Evolutionary conservation across 1,140 invertebrate species (phyloP).

Genomic region (Elysia chlorotica): DNA sequence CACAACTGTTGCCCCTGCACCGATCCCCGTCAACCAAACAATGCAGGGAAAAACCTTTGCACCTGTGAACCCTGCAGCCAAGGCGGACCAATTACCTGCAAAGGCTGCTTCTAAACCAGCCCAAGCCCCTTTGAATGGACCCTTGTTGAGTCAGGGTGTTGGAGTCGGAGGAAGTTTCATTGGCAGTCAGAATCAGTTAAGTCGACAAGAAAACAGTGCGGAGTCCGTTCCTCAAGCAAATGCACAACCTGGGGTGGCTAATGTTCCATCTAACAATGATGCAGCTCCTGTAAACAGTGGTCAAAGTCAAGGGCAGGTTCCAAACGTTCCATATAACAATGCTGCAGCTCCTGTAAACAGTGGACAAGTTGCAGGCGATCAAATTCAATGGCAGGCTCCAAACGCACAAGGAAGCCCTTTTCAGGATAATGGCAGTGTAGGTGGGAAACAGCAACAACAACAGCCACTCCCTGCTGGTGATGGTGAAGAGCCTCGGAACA

Average conservation of each 20-base stretch:
- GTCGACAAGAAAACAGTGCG: background rate
- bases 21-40: conserved; percentile 9
- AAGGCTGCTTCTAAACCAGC: background rate
- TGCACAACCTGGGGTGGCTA: background rate
- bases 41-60: background rate
- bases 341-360: background rate
- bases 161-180: background rate
- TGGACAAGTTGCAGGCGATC: too few species aligned
- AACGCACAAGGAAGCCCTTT: too few species aligned
- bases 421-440: too few species aligned
- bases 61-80: background rate
- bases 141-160: background rate
- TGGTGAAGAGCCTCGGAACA: background rate
- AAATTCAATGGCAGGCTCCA: too few species aligned
- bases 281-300: background rate
- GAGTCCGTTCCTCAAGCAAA: background rate
- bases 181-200: background rate
- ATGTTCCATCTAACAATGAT: background rate
- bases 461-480: too few species aligned
- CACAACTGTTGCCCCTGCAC: background rate
- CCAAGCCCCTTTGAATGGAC: background rate
- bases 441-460: too few species aligned
- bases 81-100: background rate
- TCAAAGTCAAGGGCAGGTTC: too few species aligned
- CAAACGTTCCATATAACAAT: background rate